Evolutionary conservation across 2,113 vertebrate species (phyloP).

Genomic region (Cheilinus undulatus): DNA sequence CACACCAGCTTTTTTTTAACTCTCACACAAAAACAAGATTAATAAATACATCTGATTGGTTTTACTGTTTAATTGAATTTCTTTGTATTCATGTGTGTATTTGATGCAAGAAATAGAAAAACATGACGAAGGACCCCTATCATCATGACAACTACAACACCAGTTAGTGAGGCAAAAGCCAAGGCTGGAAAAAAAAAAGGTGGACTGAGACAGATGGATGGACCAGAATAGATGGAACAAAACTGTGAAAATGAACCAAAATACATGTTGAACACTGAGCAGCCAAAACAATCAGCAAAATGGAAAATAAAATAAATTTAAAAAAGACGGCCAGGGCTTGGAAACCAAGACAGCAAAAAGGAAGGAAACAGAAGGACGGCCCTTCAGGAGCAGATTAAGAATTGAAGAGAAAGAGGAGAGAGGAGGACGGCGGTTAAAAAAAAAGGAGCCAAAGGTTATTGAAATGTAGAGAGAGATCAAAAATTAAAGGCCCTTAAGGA

Average conservation of each 20-base stretch:
- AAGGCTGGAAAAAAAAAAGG: constrained; percentile 37
- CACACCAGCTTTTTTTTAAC: not conserved
- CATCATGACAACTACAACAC: constrained; percentile 61
- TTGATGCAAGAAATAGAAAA: constrained; percentile 14
- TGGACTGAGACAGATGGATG: constrained; percentile 46
- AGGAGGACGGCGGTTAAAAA: not conserved
- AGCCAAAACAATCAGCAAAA: constrained; percentile 50
- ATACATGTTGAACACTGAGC: constrained; percentile 44
- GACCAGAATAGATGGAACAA: constrained; percentile 38
- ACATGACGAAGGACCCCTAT: constrained; percentile 31
- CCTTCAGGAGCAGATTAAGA: constrained; percentile 23
- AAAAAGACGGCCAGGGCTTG: not conserved
- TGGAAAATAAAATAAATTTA: constrained; percentile 8
- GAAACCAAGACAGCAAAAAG: constrained; percentile 14
- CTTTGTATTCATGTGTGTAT: not conserved
- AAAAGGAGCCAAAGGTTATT: constrained; percentile 47
- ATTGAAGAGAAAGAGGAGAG: constrained; percentile 11
- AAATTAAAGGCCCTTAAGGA: constrained; percentile 22
- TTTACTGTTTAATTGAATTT: not conserved
- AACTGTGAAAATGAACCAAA: constrained; percentile 35
- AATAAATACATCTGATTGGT: not conserved
- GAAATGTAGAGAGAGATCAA: constrained; percentile 60
- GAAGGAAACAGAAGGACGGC: constrained; percentile 15
- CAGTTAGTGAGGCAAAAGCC: constrained; percentile 46
- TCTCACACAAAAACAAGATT: not conserved